A percentile compares a stretch with the other conserved stretches of the same genome.
These are phyloP conservation scores for Condylostylus longicornis DNA, from an alignment of 1,140 invertebrate genomes.

Conservation along the genomic window DNA sequence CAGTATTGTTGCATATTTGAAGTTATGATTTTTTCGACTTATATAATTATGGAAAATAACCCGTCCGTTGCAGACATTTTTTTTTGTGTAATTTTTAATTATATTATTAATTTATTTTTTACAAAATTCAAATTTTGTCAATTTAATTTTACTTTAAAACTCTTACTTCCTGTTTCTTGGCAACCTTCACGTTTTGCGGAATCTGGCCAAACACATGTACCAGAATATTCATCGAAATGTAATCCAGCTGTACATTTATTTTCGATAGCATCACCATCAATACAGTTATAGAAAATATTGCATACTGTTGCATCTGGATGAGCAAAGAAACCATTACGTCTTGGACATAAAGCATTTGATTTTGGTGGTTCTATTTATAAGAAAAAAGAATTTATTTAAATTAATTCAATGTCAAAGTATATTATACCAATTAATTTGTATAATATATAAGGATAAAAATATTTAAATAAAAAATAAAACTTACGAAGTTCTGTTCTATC, in stretches of 20 bases:
- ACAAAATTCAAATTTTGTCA: too few relatives aligned
- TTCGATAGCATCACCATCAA: conserved; percentile 64
- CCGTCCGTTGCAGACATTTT: background rate
- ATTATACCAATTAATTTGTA: background rate
- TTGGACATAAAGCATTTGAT: conserved; percentile 54
- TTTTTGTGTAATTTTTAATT: background rate
- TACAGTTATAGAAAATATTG: conserved; percentile 78
- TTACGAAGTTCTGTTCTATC: conserved; percentile 74
- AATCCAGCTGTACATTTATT: conserved; percentile 70
- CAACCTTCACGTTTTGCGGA: conserved; percentile 61
- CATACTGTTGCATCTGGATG: conserved; percentile 67
- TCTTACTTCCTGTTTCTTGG: conserved; percentile 36
- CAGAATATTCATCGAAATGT: conserved; percentile 71
- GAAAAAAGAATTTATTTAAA: conserved; percentile 3
- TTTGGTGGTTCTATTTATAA: conserved; percentile 54
- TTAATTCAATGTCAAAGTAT: background rate
- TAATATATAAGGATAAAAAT: background rate
- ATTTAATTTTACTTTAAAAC: too few relatives aligned
- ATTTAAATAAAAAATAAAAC: conserved; percentile 28
- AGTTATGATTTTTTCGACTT: too few relatives aligned
- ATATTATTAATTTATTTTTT: too few relatives aligned
- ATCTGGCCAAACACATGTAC: conserved; percentile 75
- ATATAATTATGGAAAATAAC: too few relatives aligned
- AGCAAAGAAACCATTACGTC: conserved; percentile 75
- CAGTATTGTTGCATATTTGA: too few relatives aligned